Conservation (phyloP, 2,113 vertebrate genomes). For the Oncorhynchus keta region DNA sequence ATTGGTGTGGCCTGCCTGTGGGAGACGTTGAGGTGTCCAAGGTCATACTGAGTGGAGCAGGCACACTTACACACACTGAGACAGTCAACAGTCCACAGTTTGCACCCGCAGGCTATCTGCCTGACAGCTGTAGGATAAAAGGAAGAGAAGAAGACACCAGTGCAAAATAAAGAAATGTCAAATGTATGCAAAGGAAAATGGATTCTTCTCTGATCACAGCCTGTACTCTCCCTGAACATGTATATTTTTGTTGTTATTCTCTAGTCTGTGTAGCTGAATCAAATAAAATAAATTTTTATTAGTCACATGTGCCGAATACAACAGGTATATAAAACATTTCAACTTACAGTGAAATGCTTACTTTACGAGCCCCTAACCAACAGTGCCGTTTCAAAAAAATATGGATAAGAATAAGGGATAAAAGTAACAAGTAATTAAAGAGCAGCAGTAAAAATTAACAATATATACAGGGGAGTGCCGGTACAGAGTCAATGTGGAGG, state of each 20-base stretch:
- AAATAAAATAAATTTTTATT: too few relatives aligned
- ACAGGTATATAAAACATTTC: too few relatives aligned
- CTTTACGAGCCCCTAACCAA: too few relatives aligned
- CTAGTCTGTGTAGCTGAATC: not conserved
- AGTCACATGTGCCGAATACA: too few relatives aligned
- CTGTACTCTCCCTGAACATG: not conserved
- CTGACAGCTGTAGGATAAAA: constrained; percentile 1
- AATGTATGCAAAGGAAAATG: not conserved
- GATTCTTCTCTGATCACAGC: not conserved
- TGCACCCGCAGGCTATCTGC: not conserved
- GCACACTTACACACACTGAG: constrained; percentile 14
- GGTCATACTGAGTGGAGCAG: constrained; percentile 56
- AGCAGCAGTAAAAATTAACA: too few relatives aligned
- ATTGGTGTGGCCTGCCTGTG: constrained; percentile 65
- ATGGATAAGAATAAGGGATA: too few relatives aligned
- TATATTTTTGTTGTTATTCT: not conserved
- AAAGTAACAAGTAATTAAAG: too few relatives aligned
- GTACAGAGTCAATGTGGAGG: too few relatives aligned
- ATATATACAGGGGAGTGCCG: too few relatives aligned
- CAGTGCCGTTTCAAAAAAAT: too few relatives aligned
- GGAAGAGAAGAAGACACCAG: constrained; percentile 3
- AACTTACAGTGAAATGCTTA: too few relatives aligned
- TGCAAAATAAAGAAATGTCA: not conserved
- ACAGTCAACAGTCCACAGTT: not conserved
- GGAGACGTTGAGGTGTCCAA: constrained; percentile 70